A percentile compares a stretch with the other conserved stretches of the same genome.
phyloP scores from a whole-genome alignment of 1,140 invertebrate species.

The Drosophila saltans region DNA sequence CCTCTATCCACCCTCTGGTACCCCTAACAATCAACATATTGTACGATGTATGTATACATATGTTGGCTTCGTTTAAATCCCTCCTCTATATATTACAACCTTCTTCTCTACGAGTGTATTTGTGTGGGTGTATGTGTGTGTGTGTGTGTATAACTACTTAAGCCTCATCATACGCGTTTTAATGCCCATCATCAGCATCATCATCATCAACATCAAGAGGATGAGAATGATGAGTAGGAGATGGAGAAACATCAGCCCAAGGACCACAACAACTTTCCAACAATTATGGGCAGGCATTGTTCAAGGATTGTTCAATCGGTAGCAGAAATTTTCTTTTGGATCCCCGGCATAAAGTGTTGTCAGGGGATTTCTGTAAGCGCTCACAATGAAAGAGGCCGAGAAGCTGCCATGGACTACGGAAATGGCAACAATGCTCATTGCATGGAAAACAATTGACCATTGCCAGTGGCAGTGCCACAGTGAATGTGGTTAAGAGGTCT shows the following conservation, averaged over 20 bases:
- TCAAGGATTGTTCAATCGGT: constrained; percentile 70
- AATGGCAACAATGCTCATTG: constrained; percentile 65
- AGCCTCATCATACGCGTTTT: constrained; percentile 76
- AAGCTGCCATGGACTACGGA: constrained; percentile 44
- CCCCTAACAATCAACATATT: not conserved
- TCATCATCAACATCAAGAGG: too few relatives aligned
- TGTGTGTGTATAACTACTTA: constrained; percentile 59
- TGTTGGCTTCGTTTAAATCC: constrained; percentile 63
- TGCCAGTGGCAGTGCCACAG: not conserved
- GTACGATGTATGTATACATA: constrained; percentile 35
- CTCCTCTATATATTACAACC: not conserved
- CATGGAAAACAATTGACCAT: constrained; percentile 69
- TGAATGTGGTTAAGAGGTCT: not conserved
- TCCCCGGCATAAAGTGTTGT: constrained; percentile 66
- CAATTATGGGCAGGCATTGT: constrained; percentile 76
- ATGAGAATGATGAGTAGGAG: not conserved
- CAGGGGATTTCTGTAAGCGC: constrained; percentile 67
- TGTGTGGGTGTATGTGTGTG: constrained; percentile 23
- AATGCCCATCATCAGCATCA: constrained; percentile 69
- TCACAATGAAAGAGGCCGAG: constrained; percentile 53
- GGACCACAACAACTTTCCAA: constrained; percentile 48
- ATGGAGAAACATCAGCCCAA: constrained; percentile 40
- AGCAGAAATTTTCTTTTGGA: constrained; percentile 68
- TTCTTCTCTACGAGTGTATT: constrained; percentile 37
- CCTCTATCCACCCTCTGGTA: constrained; percentile 5